Conservation (phyloP, 2,888 invertebrate species). For the Brachyopa scutellaris region DNA sequence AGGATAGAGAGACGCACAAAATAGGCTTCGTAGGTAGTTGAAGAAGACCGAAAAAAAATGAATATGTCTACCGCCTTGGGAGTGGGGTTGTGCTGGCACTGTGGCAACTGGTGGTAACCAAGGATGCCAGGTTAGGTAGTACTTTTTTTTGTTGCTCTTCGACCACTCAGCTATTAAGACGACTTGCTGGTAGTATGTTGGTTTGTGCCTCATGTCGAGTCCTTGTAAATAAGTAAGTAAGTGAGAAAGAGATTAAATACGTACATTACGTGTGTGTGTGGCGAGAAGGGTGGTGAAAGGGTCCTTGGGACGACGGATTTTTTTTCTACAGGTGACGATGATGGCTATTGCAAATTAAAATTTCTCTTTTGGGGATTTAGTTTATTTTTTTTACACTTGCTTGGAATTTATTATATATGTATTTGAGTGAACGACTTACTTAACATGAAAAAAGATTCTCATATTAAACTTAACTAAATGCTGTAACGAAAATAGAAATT, state of each 20-base stretch:
- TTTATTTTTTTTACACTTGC: neutral
- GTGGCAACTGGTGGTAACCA: slow-evolving; percentile 69
- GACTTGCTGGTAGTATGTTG: slow-evolving; percentile 18
- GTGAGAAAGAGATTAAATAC: slow-evolving; percentile 15
- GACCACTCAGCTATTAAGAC: slow-evolving; percentile 42
- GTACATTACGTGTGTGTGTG: neutral
- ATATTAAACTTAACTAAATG: too few species aligned
- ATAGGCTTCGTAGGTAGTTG: slow-evolving; percentile 16
- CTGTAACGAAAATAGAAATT: too few species aligned
- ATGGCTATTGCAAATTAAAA: slow-evolving; percentile 36
- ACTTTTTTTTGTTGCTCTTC: slow-evolving; percentile 23
- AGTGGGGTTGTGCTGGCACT: slow-evolving; percentile 23
- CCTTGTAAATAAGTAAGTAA: neutral
- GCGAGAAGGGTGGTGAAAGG: neutral
- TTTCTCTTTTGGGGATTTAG: slow-evolving; percentile 2
- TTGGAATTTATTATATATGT: too few species aligned
- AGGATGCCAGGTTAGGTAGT: slow-evolving; percentile 31
- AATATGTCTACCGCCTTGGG: slow-evolving; percentile 59
- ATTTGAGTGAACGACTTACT: too few species aligned
- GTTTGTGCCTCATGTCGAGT: neutral
- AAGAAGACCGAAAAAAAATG: slow-evolving; percentile 48
- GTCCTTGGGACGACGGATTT: neutral
- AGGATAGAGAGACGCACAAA: slow-evolving; percentile 4
- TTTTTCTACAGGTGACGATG: neutral
- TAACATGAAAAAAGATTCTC: too few species aligned